phyloP scores from a whole-genome alignment of 2,888 invertebrate species.

The Pseudanteris insignis region DNA sequence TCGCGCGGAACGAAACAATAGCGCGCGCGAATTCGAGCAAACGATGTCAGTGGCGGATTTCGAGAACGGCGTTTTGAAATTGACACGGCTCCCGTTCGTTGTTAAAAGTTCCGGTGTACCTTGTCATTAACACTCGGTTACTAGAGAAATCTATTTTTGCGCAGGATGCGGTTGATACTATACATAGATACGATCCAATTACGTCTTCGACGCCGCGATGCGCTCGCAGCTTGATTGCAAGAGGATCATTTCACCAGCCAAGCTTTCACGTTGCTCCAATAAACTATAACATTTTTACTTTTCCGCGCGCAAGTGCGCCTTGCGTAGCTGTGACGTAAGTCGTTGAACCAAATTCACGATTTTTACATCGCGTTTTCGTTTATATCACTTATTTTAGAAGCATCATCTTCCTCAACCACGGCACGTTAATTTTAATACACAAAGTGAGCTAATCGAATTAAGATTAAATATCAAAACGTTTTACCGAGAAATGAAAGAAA shows the following conservation, averaged over 20 bases:
- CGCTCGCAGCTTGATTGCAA: constrained; percentile 32
- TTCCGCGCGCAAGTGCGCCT: not conserved
- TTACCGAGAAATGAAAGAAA: no score
- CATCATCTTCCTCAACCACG: no score
- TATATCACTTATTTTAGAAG: no score
- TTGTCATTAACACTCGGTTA: constrained; percentile 43
- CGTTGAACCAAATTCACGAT: not conserved
- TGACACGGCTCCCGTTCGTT: constrained; percentile 12
- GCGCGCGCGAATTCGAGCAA: constrained; percentile 4
- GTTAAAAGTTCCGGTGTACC: constrained; percentile 36
- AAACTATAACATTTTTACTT: constrained; percentile 28
- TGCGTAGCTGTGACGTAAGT: constrained; percentile 6
- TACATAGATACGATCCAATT: constrained; percentile 45
- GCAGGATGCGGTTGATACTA: constrained; percentile 42
- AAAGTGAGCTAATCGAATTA: no score
- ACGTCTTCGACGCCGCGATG: constrained; percentile 38
- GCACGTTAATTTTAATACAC: no score
- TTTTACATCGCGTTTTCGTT: no score
- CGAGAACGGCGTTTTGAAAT: constrained; percentile 18
- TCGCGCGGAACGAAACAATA: not conserved
- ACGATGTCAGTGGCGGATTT: constrained; percentile 11
- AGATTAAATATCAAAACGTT: no score
- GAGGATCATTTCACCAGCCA: constrained; percentile 29
- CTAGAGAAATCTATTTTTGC: constrained; percentile 45
- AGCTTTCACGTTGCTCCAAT: constrained; percentile 30